Conservation (phyloP, 2,113 vertebrate genomes). For the Cynoglossus semilaevis region DNA sequence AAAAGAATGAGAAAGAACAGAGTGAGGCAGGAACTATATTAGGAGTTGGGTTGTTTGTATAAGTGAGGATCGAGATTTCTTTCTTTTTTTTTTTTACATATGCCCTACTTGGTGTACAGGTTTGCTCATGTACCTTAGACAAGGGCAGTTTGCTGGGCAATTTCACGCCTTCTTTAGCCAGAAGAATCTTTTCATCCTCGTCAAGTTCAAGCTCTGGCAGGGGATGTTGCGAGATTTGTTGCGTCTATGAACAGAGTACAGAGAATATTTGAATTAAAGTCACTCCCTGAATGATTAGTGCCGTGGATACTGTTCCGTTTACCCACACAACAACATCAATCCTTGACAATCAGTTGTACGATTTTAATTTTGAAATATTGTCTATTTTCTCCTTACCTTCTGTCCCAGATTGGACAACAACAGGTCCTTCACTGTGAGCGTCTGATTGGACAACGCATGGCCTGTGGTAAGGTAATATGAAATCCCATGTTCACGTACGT, state of each 20-base stretch:
- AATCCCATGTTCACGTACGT: conserved; percentile 64
- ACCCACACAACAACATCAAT: too few relatives aligned
- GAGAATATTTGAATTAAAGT: conserved; percentile 28
- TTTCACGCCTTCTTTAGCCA: conserved; percentile 88
- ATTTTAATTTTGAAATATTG: too few relatives aligned
- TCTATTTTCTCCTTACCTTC: conserved; percentile 70
- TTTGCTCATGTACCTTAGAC: conserved; percentile 80
- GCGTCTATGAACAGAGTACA: conserved; percentile 56
- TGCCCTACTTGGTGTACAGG: conserved; percentile 16
- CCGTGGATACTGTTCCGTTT: too few relatives aligned
- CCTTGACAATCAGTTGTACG: too few relatives aligned
- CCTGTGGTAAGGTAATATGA: conserved; percentile 13
- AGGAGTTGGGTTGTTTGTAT: neutral
- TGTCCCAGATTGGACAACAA: conserved; percentile 81
- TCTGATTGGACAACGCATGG: conserved; percentile 39
- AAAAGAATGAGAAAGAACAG: neutral
- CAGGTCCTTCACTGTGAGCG: conserved; percentile 88
- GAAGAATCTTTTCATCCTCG: conserved; percentile 92
- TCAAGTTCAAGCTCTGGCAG: conserved; percentile 86
- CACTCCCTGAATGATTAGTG: neutral
- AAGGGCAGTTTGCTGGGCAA: conserved; percentile 88
- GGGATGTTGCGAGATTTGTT: conserved; percentile 57
- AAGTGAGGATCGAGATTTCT: conserved; percentile 19
- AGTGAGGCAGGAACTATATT: conserved; percentile 27
- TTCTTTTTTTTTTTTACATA: conserved; percentile 1